These are phyloP conservation scores for Baccha elongata DNA, from an alignment of 2,888 invertebrate species.

Conservation along the genomic window DNA sequence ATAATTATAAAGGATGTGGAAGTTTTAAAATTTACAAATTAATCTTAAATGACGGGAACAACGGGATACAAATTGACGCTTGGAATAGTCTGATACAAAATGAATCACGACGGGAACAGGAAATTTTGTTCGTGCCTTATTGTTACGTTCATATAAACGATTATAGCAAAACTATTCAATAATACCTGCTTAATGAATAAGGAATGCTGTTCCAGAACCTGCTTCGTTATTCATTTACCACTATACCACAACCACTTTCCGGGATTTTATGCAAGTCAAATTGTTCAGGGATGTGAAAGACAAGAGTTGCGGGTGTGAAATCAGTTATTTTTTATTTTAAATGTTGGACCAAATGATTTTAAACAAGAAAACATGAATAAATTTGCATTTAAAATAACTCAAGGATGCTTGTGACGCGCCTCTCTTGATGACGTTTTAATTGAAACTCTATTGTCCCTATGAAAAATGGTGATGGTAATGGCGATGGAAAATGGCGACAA, in stretches of 20 bases:
- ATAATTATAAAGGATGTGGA: not conserved
- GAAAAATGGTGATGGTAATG: conserved; percentile 44
- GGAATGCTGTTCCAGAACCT: conserved; percentile 46
- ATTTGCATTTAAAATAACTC: conserved; percentile 62
- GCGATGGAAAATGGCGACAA: conserved; percentile 57
- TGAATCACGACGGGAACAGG: not conserved
- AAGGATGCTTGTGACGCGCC: conserved; percentile 50
- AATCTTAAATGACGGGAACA: conserved; percentile 3
- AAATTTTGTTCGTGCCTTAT: conserved; percentile 25
- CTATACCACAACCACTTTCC: conserved; percentile 44
- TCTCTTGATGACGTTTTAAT: conserved; percentile 73
- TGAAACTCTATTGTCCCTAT: conserved; percentile 73
- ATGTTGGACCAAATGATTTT: conserved; percentile 68
- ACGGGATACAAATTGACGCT: not conserved
- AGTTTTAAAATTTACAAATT: conserved; percentile 32
- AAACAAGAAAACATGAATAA: conserved; percentile 73
- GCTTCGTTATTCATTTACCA: conserved; percentile 26
- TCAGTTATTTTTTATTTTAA: conserved; percentile 1
- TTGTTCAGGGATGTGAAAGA: not conserved
- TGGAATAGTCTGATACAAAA: too few species aligned
- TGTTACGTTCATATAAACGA: conserved; percentile 27
- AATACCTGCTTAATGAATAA: conserved; percentile 71
- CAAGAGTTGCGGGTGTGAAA: not conserved
- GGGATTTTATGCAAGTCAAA: conserved; percentile 55
- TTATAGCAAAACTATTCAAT: conserved; percentile 64